Percentiles rank a stretch among this genome's conserved stretches.
phyloP scores from a whole-genome alignment of 2,888 invertebrate species.

The Lacanobia wlatinum region DNA sequence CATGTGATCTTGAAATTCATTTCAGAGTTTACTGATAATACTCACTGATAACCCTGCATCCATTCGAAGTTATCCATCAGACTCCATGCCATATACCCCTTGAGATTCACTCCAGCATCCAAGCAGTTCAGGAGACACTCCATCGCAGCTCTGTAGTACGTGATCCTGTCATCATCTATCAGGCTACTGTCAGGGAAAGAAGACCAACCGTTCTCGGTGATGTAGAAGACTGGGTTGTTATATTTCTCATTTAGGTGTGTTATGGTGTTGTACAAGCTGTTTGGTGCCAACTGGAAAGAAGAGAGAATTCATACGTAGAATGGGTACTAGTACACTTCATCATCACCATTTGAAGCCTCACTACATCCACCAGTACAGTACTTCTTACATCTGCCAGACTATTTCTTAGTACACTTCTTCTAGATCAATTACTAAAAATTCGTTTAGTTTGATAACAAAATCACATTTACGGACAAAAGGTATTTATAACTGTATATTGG shows the following conservation, averaged over 20 bases:
- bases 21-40: neutral
- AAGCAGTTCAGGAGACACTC: slow-evolving; percentile 83
- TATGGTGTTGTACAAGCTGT: slow-evolving; percentile 90
- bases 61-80: slow-evolving; percentile 93
- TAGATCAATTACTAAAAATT: no score
- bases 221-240: slow-evolving; percentile 88
- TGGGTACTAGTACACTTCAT: neutral
- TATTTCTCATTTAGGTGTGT: slow-evolving; percentile 87
- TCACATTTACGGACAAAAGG: no score
- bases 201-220: slow-evolving; percentile 92
- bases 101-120: slow-evolving; percentile 80
- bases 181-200: slow-evolving; percentile 73
- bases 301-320: neutral
- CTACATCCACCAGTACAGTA: no score
- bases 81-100: slow-evolving; percentile 92
- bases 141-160: slow-evolving; percentile 84
- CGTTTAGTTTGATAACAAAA: no score
- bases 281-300: slow-evolving; percentile 85
- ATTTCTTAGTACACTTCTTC: no score
- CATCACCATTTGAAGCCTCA: no score
- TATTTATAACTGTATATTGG: no score
- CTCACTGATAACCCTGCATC: slow-evolving; percentile 81
- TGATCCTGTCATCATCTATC: slow-evolving; percentile 85
- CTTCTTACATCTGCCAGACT: no score
- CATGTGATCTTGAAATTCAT: no score